phyloP scores from a whole-genome alignment of 2,113 vertebrate species.

The Sinocyclocheilus anshuiensis region DNA sequence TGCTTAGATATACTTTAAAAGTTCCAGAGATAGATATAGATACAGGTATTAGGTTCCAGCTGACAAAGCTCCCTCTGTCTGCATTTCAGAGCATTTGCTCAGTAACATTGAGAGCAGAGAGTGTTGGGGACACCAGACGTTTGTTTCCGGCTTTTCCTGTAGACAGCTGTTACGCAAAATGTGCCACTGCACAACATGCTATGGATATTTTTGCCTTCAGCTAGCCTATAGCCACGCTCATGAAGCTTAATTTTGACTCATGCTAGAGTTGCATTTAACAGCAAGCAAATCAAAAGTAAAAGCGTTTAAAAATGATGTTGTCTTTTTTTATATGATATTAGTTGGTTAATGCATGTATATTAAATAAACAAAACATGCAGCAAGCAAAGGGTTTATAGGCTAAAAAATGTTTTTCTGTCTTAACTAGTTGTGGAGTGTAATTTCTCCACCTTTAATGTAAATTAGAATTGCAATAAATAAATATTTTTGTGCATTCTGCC shows the following conservation, averaged over 20 bases:
- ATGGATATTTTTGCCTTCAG: neutral
- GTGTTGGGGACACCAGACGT: neutral
- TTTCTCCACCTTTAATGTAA: neutral
- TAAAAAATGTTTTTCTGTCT: neutral
- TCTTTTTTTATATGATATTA: neutral
- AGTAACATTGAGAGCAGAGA: neutral
- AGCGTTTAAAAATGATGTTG: neutral
- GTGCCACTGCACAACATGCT: neutral
- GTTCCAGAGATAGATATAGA: too few relatives aligned
- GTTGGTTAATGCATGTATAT: neutral
- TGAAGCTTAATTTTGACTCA: neutral
- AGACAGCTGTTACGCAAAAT: slow-evolving; percentile 19
- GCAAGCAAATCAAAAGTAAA: neutral
- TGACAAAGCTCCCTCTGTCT: neutral
- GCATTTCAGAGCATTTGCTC: neutral
- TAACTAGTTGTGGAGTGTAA: neutral
- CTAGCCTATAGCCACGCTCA: neutral
- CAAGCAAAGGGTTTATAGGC: neutral
- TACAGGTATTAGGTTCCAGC: neutral
- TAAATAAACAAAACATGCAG: neutral
- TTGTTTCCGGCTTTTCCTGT: slow-evolving; percentile 22
- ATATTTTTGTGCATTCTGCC: neutral
- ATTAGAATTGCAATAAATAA: too few relatives aligned
- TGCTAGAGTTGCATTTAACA: neutral
- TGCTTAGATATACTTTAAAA: neutral